These are phyloP conservation scores for Halocynthia roretzi DNA, from an alignment of 23 tunicate genomes.

Conservation along the genomic window DNA sequence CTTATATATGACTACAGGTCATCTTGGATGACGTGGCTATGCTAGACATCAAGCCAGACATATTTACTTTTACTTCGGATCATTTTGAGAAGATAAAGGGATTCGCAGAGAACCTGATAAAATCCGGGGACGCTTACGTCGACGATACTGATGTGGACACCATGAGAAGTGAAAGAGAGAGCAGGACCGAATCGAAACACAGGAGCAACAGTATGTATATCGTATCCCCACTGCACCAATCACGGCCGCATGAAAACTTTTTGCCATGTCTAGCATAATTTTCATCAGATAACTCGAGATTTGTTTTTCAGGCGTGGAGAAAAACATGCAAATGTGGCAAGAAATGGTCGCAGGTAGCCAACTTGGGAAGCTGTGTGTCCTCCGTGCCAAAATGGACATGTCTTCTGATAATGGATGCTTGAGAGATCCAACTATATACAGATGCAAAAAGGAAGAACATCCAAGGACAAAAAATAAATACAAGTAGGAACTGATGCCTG, in stretches of 20 bases:
- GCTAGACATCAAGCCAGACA: slow-evolving; percentile 83
- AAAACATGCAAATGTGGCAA: slow-evolving; percentile 87
- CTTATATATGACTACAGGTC: slow-evolving; percentile 26
- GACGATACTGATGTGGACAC: slow-evolving; percentile 83
- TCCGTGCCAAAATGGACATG: slow-evolving; percentile 89
- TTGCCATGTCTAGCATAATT: background rate
- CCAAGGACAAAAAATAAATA: slow-evolving; percentile 75
- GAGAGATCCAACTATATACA: slow-evolving; percentile 96
- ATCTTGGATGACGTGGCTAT: slow-evolving; percentile 89
- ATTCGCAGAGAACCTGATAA: slow-evolving; percentile 59
- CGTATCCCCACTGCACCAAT: background rate
- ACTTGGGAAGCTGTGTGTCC: slow-evolving; percentile 61
- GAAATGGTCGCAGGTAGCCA: slow-evolving; percentile 79
- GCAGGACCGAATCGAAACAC: slow-evolving; percentile 41
- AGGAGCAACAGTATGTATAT: slow-evolving; percentile 55
- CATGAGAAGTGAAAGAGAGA: slow-evolving; percentile 72
- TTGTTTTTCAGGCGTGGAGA: slow-evolving; percentile 42
- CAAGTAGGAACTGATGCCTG: slow-evolving; percentile 30
- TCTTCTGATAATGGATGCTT: slow-evolving; percentile 87
- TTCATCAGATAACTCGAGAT: background rate
- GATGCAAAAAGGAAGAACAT: slow-evolving; percentile 86
- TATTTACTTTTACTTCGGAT: slow-evolving; percentile 89
- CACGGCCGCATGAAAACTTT: background rate
- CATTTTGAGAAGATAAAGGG: slow-evolving; percentile 68
- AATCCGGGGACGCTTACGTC: slow-evolving; percentile 80